Conservation (phyloP, 2,888 invertebrate genomes). For the Penaeus monodon region DNA sequence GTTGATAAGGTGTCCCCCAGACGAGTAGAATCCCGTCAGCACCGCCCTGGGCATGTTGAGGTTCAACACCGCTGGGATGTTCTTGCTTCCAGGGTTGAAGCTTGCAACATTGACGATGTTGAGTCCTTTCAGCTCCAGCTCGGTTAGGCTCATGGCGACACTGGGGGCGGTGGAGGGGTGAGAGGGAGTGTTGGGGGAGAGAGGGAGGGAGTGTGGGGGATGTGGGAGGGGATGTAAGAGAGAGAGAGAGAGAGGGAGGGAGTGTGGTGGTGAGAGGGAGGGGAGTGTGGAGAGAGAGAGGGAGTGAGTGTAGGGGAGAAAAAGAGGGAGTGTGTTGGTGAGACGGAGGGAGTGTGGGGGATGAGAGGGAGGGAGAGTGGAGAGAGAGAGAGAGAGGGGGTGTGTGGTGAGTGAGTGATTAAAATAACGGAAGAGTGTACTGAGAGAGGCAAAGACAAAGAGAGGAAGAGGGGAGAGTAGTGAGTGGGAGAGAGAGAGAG, state of each 20-base stretch:
- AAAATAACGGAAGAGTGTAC: not conserved
- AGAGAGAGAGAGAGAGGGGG: not conserved
- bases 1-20: conserved; percentile 36
- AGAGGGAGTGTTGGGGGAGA: too few species aligned
- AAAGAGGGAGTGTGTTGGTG: not conserved
- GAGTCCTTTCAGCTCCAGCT: too few species aligned
- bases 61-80: not conserved
- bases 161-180: not conserved
- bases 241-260: not conserved
- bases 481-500: not conserved
- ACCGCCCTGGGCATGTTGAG: not conserved
- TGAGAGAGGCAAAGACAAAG: not conserved
- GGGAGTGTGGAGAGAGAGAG: not conserved
- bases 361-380: not conserved
- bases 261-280: not conserved
- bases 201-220: not conserved
- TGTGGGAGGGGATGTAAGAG: not conserved
- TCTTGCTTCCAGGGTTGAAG: too few species aligned
- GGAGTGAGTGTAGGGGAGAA: not conserved
- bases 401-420: too few species aligned
- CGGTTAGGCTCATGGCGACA: too few species aligned
- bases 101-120: too few species aligned
- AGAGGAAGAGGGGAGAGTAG: not conserved
- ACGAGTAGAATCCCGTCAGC: conserved; percentile 34
- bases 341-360: not conserved